Evolutionary conservation across 2,113 vertebrate species (phyloP).

Genomic region (Protobothrops flavoviridis): DNA sequence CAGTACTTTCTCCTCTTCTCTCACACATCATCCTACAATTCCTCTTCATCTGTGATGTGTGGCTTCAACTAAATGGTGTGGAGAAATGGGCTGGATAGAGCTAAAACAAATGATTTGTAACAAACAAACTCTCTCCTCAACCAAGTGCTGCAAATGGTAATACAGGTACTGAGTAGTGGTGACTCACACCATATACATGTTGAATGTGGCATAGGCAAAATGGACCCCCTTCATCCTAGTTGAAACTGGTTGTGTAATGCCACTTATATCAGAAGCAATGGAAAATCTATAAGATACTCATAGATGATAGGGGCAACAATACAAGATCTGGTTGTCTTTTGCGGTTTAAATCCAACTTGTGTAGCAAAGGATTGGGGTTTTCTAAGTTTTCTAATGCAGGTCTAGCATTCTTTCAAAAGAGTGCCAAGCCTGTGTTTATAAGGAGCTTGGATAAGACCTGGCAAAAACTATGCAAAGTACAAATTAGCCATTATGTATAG

Average conservation of each 20-base stretch:
- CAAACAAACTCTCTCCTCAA: not conserved
- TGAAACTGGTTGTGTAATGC: not conserved
- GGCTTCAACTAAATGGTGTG: not conserved
- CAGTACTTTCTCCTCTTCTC: not conserved
- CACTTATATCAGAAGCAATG: not conserved
- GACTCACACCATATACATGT: not conserved
- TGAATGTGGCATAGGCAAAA: not conserved
- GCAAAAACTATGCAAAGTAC: not conserved
- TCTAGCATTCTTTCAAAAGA: not conserved
- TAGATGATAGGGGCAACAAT: not conserved
- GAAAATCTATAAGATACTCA: not conserved
- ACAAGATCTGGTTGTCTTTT: not conserved
- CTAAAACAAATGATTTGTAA: not conserved
- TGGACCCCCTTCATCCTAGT: not conserved
- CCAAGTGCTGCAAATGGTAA: not conserved
- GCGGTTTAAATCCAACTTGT: not conserved
- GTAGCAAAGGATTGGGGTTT: not conserved
- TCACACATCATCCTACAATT: not conserved
- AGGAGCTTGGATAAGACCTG: not conserved
- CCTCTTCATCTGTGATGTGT: not conserved
- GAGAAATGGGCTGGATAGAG: not conserved
- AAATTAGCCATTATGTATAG: not conserved
- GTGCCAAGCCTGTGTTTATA: not conserved
- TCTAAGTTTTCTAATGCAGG: not conserved
- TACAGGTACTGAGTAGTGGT: not conserved